These are phyloP conservation scores for Teinopalpus imperialis DNA, from an alignment of 2,888 invertebrate species.

Conservation along the genomic window DNA sequence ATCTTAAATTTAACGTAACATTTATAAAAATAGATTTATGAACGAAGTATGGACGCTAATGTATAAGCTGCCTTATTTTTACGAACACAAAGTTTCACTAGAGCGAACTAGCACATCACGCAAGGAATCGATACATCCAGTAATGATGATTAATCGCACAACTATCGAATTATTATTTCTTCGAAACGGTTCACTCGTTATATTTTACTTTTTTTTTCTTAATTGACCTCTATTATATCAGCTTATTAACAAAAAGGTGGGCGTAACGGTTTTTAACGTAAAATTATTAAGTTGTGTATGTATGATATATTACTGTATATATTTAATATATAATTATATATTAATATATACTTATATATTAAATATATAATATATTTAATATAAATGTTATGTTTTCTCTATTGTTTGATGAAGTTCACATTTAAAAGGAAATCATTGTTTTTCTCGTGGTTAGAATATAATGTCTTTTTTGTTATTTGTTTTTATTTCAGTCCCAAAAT, in stretches of 20 bases:
- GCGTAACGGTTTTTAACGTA: constrained; percentile 3
- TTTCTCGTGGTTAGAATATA: too few species aligned
- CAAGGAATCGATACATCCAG: constrained; percentile 40
- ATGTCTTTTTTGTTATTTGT: too few species aligned
- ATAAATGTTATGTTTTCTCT: too few species aligned
- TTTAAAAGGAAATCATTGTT: too few species aligned
- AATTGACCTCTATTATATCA: constrained; percentile 7
- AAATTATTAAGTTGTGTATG: too few species aligned
- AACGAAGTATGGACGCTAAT: neutral
- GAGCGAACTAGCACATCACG: constrained; percentile 30
- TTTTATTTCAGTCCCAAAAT: too few species aligned
- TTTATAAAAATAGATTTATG: neutral
- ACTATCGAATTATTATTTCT: constrained; percentile 27
- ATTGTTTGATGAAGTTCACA: too few species aligned
- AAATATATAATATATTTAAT: too few species aligned
- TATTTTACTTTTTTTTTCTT: constrained; percentile 16
- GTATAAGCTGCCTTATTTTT: neutral
- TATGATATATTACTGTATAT: too few species aligned
- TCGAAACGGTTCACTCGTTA: constrained; percentile 8
- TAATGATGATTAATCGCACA: constrained; percentile 35
- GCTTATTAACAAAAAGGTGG: constrained; percentile 2
- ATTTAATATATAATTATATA: too few species aligned
- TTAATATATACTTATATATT: too few species aligned
- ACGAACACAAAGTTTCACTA: constrained; percentile 5
- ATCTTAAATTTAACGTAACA: too few species aligned